Evolutionary conservation across 2,888 invertebrate species (phyloP).

Genomic region (Ecliptopera silaceata): DNA sequence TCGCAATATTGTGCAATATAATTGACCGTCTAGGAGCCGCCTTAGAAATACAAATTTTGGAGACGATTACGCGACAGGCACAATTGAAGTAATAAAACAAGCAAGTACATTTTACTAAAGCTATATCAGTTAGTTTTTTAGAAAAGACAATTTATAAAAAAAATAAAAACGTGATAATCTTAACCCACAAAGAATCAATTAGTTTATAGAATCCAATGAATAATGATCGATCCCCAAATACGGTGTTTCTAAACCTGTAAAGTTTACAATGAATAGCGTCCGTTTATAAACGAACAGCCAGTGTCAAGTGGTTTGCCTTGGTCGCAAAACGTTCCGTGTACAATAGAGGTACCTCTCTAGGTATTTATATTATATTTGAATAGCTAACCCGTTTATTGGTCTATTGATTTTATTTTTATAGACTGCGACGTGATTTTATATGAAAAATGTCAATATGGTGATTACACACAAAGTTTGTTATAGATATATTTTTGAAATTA

Average conservation of each 20-base stretch:
- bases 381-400: not conserved
- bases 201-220: conserved; percentile 11
- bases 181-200: not conserved
- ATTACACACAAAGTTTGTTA: no score
- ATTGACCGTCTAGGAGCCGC: no score
- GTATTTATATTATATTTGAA: not conserved
- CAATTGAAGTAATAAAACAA: no score
- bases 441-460: no score
- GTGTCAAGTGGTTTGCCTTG: conserved; percentile 52
- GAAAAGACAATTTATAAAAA: not conserved
- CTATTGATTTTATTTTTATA: conserved; percentile 5
- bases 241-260: conserved; percentile 43
- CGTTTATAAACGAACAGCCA: conserved; percentile 37
- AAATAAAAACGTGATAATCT: not conserved
- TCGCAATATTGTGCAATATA: no score
- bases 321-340: conserved; percentile 45
- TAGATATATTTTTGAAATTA: no score
- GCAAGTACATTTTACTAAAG: no score
- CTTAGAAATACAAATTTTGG: no score
- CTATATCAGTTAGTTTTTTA: no score
- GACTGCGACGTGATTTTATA: no score
- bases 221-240: conserved; percentile 24
- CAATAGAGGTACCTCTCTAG: conserved; percentile 15
- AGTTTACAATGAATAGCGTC: conserved; percentile 36
- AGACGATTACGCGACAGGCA: no score